A percentile compares a stretch with the other conserved stretches of the same genome.
Conservation (phyloP, 2,797 vertebrate genomes). For the Lophotriccus pileatus region DNA sequence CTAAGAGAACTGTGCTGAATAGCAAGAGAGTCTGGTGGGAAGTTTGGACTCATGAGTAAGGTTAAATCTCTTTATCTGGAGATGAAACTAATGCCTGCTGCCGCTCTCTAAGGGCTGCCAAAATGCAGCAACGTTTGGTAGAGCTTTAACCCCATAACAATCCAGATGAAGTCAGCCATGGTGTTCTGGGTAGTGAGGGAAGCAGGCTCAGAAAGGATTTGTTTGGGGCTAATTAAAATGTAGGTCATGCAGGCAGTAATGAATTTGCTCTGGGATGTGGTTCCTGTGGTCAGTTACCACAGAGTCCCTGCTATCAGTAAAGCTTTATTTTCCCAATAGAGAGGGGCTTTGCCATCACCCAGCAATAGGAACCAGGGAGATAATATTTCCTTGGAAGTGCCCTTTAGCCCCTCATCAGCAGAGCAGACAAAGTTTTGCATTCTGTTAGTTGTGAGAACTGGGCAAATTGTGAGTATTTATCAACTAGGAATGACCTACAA, state of each 20-base stretch:
- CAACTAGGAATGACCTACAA: slow-evolving; percentile 1
- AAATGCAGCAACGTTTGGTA: neutral
- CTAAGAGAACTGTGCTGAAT: neutral
- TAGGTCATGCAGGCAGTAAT: slow-evolving; percentile 40
- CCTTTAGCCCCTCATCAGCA: neutral
- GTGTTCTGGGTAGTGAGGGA: neutral
- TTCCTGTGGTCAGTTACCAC: neutral
- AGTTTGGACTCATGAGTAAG: neutral
- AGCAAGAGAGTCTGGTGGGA: neutral
- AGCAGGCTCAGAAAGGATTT: slow-evolving; percentile 53
- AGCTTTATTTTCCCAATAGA: neutral
- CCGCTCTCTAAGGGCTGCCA: neutral
- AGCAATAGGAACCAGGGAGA: neutral
- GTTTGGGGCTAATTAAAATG: slow-evolving; percentile 42
- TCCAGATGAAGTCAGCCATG: slow-evolving; percentile 16
- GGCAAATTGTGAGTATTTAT: slow-evolving; percentile 27
- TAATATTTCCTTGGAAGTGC: neutral
- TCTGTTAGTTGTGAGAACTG: neutral
- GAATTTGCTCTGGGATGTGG: neutral
- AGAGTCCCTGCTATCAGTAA: neutral
- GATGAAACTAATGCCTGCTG: neutral
- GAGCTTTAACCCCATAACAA: neutral
- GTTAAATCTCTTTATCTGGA: neutral
- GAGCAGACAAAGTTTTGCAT: neutral
- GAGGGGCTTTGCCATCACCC: neutral